Percentiles rank a stretch among this genome's conserved stretches.
phyloP scores from a whole-genome alignment of 1,140 invertebrate genomes.

The Listronotus oregonensis region DNA sequence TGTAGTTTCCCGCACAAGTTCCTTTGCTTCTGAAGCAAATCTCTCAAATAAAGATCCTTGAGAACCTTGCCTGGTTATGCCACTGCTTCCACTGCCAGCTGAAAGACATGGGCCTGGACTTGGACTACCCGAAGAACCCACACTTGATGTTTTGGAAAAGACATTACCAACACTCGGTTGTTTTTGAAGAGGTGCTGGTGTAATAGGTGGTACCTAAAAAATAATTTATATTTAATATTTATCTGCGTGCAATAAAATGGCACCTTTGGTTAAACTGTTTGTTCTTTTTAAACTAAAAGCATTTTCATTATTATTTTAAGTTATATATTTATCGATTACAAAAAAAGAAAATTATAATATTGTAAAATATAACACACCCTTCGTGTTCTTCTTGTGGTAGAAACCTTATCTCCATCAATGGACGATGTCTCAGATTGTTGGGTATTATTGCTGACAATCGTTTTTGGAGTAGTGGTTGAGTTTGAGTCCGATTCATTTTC shows the following conservation, averaged over 20 bases:
- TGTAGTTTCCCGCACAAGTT: conserved; percentile 81
- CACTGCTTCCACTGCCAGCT: conserved; percentile 52
- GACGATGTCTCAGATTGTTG: conserved; percentile 55
- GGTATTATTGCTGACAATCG: conserved; percentile 66
- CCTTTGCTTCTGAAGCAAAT: conserved; percentile 84
- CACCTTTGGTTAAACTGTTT: no score
- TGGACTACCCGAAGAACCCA: conserved; percentile 60
- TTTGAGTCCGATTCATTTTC: conserved; percentile 75
- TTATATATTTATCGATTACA: no score
- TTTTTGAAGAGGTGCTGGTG: conserved; percentile 57
- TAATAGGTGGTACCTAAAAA: conserved; percentile 47
- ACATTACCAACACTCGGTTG: conserved; percentile 69
- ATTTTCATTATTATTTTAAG: no score
- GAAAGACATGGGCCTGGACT: conserved; percentile 53
- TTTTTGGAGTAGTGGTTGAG: conserved; percentile 73
- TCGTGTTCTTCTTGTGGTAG: conserved; percentile 52
- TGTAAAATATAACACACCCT: conserved; percentile 27
- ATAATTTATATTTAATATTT: no score
- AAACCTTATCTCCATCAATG: conserved; percentile 54
- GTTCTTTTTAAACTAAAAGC: no score
- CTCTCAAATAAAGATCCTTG: conserved; percentile 84
- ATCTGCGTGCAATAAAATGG: no score
- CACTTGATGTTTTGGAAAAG: conserved; percentile 66
- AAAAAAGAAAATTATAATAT: no score
- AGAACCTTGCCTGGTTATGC: conserved; percentile 72